Evolutionary conservation across 1,140 invertebrate species (phyloP), one percentile per base, ranked within the genome.

Genomic region (Brachionus paranguensis): DNA sequence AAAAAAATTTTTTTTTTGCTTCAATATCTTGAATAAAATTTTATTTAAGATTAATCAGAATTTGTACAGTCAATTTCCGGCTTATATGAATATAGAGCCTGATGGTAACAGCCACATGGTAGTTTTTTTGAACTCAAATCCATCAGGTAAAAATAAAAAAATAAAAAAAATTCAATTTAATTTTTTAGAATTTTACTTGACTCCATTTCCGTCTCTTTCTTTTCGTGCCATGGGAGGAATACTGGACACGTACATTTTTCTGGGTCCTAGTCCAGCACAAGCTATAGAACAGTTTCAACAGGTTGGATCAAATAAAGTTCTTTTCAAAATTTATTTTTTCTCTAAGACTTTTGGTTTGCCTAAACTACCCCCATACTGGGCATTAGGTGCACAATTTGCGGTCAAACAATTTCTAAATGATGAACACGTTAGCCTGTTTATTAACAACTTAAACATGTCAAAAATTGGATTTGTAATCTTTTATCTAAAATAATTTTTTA

Each of bases 61-160:
- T 70, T 74, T 84, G 24, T 84, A 84, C 68, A 72, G 81, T 37
- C 60, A 68, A 70, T 72, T 70, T 55, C 81, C 94, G 1, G 95
- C 95, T 89, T 94, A 94, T 87, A 87, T 95, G 86, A 88, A 88
- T 14, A 78, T 92, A 14, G 91, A 92, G 85, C 86, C 90, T 7
- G 88, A 90, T 84, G 89, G 90, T 14, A 90, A 89, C 60, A 88
- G 89, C 17, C 45, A 50, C 85, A 86, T 88, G 79, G 87, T 89
- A 1, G 87, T 89, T 24, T 83, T 89, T 29, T 86, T 87, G 41
- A 89, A 89, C 84, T 87, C 86, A 79, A 88, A 89, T 85, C 87
- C 88, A 3, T 86, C 65, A 20, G 79, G 79, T 65, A 10, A 47
- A 1, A 79, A 68, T 33, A 17, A n/a, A 17, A 53, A 20, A 47